Base-by-base conservation (phyloP, 2,888 invertebrate genomes). In the Chrysina gloriosa region DNA sequence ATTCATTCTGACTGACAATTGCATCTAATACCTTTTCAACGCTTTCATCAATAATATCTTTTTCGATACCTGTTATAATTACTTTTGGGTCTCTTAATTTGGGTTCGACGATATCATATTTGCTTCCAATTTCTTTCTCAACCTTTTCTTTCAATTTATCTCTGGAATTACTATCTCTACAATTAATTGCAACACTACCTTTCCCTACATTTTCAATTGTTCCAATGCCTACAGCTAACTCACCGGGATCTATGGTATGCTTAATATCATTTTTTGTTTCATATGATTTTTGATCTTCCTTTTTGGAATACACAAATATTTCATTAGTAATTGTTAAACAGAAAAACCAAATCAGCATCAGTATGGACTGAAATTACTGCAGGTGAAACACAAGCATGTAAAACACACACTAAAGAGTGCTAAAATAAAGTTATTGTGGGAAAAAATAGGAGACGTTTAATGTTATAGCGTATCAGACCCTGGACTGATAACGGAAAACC, bases 41-140 rank as follows among this genome's bases (percentile, higher is more conserved):
- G 39, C 39, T 39, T 39, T 39, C 39, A 39, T 39, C 39, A 39
- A 39, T 39, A 39, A 39, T n/a, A 9, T 39, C 39, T 39, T 39
- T 39, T 39, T 39, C 39, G 16, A 39, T 9, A 4, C 39, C 39
- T 39, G 34, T 34, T n/a, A 34, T 11, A 34, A 34, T 34, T 34
- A 34, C 11, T 34, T 34, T 34, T 11, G 34, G 34, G 34, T 34
- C 9, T 34, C 11, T 34, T 34, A 34, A 11, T 34, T 34, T 34
- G 7, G 34, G 34, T n/a, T 34, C 34, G 11, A 34, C 11, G 7
- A 34, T 34, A 7, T 34, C 34, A 34, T 34, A 34, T 34, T 34
- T 34, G 11, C 11, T 34, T n/a, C 34, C 34, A 34, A 34, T 34
- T 11, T 7, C 11, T 34, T 34, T 34, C 11, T 34, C 34, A 11